A percentile compares a stretch with the other conserved stretches of the same genome.
phyloP scores from a whole-genome alignment of 2,797 vertebrate genomes.

The Atherinosoma microstoma region DNA sequence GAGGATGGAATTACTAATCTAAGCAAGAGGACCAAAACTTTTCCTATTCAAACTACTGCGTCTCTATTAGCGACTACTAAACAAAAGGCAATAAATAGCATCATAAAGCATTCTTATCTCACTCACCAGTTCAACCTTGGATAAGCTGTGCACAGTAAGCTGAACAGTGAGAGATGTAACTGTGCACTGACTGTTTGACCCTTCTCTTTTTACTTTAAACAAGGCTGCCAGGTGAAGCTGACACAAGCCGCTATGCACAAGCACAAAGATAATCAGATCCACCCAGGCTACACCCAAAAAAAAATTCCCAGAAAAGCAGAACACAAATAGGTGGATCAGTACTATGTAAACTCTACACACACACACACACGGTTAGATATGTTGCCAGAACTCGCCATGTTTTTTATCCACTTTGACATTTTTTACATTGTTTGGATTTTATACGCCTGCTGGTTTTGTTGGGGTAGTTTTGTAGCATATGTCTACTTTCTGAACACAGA shows the following conservation, averaged over 20 bases:
- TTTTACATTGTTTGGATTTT: not conserved
- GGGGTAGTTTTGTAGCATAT: not conserved
- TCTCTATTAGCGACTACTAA: no score
- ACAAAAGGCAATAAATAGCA: constrained; percentile 7
- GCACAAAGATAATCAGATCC: constrained; percentile 36
- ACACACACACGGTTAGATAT: not conserved
- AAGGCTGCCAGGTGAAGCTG: constrained; percentile 13
- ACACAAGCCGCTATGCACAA: constrained; percentile 18
- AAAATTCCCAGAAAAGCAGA: constrained; percentile 25
- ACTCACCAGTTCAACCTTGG: not conserved
- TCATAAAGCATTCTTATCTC: not conserved
- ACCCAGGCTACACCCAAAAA: constrained; percentile 50
- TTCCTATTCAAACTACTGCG: not conserved
- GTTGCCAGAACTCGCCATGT: constrained; percentile 5
- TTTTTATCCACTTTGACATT: not conserved
- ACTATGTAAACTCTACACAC: constrained; percentile 30
- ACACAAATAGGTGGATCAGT: constrained; percentile 43
- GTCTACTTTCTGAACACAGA: not conserved
- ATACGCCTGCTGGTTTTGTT: not conserved
- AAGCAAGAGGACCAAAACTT: not conserved
- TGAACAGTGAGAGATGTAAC: constrained; percentile 3
- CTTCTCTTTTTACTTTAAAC: constrained; percentile 24
- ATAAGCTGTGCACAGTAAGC: not conserved
- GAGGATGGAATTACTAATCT: not conserved
- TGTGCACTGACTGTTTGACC: constrained; percentile 14